Evolutionary conservation across 2,797 vertebrate species (phyloP), one percentile per base, ranked within the genome.

Genomic region (Arremon brunneinucha): DNA sequence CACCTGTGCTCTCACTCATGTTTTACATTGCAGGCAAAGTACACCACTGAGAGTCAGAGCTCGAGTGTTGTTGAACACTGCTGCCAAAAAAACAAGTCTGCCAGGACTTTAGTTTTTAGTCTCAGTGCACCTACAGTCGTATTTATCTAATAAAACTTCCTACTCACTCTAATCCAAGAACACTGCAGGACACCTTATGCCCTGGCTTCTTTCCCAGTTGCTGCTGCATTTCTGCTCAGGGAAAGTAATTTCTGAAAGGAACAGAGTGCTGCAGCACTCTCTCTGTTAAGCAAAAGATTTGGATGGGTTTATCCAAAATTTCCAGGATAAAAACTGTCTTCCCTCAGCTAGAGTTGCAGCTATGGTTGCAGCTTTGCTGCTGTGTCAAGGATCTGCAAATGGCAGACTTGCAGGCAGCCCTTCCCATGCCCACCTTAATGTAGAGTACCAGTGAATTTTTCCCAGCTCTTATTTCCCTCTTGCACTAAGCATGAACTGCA

Each of bases 121-220:
- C 27, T 94, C 32, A 52, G 39, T 71, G 21, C 23, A 94, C 32
- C 43, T 75, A 22, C 11, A 75, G 16, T 50, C 32, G 7, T 55
- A 74, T 15, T 79, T 83, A 60, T n/a, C 53, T 75, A 37, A 27
- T 44, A 90, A 83, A 75, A 83, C 41, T 90, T 88, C 30, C 14
- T 71, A 23, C 14, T 63, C 14, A 24, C 23, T 78, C 39, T 77
- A 60, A 28, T 81, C 43, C 57, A 91, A 78, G 59, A 88, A 22
- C 43, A 60, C 57, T 69, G 53, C 46, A 55, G 62, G 64, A 93
- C 21, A 53, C 19, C 10, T 85, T 69, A 55, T 77, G 21, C 17
- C 27, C 64, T 90, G 93, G 57, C 87, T 84, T 79, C 76, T 75
- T 90, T 91, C 87, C 82, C 77, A 86, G 72, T 41, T 79, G 11